Conservation (phyloP, 2,113 vertebrate species). For the Prionailurus viverrinus region DNA sequence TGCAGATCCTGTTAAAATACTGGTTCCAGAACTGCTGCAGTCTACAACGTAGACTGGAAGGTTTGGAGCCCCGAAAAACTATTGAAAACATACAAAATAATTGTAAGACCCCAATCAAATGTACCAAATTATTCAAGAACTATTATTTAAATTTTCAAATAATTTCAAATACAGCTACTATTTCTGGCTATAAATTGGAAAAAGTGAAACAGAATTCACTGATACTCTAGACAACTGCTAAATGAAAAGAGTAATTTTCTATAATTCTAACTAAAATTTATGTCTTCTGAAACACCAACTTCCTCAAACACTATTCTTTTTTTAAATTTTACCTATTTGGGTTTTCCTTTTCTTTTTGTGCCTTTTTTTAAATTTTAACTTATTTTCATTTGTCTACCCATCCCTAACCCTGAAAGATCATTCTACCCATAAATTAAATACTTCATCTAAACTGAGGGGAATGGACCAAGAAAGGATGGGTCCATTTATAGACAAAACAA, state of each 20-base stretch:
- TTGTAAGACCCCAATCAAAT: neutral
- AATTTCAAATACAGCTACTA: neutral
- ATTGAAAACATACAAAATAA: conserved; percentile 61
- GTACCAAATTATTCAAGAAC: neutral
- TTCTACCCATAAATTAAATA: conserved; percentile 44
- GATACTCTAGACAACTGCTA: neutral
- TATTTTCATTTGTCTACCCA: neutral
- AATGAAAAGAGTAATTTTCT: conserved; percentile 37
- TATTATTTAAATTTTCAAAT: conserved; percentile 42
- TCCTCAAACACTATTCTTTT: neutral
- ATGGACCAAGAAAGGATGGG: neutral
- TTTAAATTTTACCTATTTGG: neutral
- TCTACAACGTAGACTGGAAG: conserved; percentile 88
- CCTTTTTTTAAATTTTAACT: neutral
- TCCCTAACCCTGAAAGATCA: neutral
- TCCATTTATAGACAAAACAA: no score
- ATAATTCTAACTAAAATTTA: conserved; percentile 5
- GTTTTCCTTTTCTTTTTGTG: conserved; percentile 29
- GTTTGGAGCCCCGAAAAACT: conserved; percentile 90
- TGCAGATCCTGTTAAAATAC: conserved; percentile 89
- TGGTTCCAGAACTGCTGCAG: conserved; percentile 93
- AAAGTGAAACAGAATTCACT: conserved; percentile 27
- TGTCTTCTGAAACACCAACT: neutral
- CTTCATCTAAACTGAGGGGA: neutral
- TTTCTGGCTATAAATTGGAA: neutral